Conservation (phyloP, 2,888 invertebrate species). For the Osmoderma eremita region DNA sequence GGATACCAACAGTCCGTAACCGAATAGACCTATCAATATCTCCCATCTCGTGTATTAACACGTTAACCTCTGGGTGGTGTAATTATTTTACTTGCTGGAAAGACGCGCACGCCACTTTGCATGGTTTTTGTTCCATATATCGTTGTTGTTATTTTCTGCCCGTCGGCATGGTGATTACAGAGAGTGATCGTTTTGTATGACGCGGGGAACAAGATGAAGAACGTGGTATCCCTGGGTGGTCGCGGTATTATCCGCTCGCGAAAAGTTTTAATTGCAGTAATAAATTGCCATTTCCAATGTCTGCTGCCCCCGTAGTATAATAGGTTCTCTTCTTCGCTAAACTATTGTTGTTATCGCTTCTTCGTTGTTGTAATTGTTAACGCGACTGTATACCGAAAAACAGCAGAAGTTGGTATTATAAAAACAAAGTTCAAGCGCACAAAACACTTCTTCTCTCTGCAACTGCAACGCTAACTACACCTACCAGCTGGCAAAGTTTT, state of each 20-base stretch:
- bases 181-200: constrained; percentile 35
- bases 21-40: constrained; percentile 20
- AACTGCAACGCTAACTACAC: too few relatives aligned
- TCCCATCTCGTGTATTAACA: constrained; percentile 30
- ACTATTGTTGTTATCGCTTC: constrained; percentile 2
- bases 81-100: constrained; percentile 25
- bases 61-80: constrained; percentile 39
- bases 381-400: too few relatives aligned
- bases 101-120: constrained; percentile 45
- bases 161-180: constrained; percentile 42
- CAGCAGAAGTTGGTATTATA: too few relatives aligned
- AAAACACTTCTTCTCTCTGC: too few relatives aligned
- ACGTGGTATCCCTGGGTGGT: constrained; percentile 43
- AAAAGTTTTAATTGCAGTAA: constrained; percentile 35
- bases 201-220: constrained; percentile 32
- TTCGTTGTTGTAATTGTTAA: too few relatives aligned
- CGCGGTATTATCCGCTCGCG: constrained; percentile 32
- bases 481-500: too few relatives aligned
- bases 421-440: too few relatives aligned
- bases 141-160: constrained; percentile 42
- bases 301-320: constrained; percentile 15
- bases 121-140: constrained; percentile 43
- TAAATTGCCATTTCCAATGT: constrained; percentile 30
- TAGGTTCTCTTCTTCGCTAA: not conserved
- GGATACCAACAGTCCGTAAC: constrained; percentile 1